phyloP scores from a whole-genome alignment of 2,113 vertebrate genomes.

The Oncorhynchus keta region DNA sequence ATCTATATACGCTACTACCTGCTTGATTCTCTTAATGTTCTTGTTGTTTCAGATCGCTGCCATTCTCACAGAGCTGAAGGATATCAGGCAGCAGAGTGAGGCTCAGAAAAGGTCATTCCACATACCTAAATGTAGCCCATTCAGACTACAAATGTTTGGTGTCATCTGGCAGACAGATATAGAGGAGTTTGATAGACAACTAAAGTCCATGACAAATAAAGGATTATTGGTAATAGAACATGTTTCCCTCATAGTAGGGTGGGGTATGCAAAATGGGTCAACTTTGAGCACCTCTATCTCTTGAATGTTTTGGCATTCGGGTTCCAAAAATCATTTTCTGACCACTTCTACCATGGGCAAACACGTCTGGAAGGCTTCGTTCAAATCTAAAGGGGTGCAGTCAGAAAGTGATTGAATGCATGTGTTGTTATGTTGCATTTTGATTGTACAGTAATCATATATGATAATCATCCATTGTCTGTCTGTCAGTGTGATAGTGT shows the following conservation, averaged over 20 bases:
- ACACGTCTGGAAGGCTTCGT: too few relatives aligned
- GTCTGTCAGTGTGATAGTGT: conserved; percentile 85
- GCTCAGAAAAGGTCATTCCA: conserved; percentile 84
- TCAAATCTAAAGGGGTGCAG: too few relatives aligned
- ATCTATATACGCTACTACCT: too few relatives aligned
- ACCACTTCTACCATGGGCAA: too few relatives aligned
- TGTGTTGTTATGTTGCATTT: not conserved
- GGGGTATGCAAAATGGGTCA: too few relatives aligned
- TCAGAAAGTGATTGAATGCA: not conserved
- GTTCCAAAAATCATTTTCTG: too few relatives aligned
- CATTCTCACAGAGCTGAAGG: conserved; percentile 79
- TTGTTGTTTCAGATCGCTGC: conserved; percentile 76
- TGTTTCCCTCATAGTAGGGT: not conserved
- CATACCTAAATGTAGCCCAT: not conserved
- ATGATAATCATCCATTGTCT: not conserved
- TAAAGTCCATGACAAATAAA: too few relatives aligned
- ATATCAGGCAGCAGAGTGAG: conserved; percentile 66
- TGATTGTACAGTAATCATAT: not conserved
- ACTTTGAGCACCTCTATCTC: too few relatives aligned
- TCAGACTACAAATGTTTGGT: not conserved
- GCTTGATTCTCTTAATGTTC: not conserved
- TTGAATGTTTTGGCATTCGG: too few relatives aligned
- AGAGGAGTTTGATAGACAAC: too few relatives aligned
- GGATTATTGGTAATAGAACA: too few relatives aligned
- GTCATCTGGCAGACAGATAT: not conserved